These are phyloP conservation scores for Euplexia lucipara DNA, from an alignment of 2,888 invertebrate genomes.

Conservation along the genomic window DNA sequence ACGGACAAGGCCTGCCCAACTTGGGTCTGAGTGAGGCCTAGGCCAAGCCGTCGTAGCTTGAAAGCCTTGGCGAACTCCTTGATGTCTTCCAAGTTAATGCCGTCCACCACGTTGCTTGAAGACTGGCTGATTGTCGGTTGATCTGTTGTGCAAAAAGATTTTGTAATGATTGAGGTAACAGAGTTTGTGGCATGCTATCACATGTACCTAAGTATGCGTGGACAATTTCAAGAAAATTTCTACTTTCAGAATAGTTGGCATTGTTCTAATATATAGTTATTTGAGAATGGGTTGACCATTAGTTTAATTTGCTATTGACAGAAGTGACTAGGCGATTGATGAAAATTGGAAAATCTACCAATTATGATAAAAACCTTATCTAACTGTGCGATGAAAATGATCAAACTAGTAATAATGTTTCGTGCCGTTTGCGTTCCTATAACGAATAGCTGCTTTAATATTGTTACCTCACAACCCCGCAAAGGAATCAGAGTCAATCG, in stretches of 20 bases:
- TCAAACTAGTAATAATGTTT: neutral
- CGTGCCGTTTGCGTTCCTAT: neutral
- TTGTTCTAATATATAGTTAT: no score
- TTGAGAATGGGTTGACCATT: no score
- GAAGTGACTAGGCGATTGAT: no score
- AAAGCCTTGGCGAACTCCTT: constrained; percentile 99
- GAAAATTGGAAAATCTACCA: no score
- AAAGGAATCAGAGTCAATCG: constrained; percentile 50
- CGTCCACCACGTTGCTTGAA: constrained; percentile 98
- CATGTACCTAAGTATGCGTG: neutral
- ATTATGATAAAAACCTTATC: no score
- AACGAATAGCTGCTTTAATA: constrained; percentile 23
- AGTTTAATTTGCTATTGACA: no score
- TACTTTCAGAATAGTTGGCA: neutral
- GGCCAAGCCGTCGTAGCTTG: constrained; percentile 97
- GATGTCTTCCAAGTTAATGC: constrained; percentile 99
- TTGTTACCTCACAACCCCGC: constrained; percentile 22
- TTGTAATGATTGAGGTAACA: constrained; percentile 19
- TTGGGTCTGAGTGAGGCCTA: constrained; percentile 99
- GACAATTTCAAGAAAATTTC: no score
- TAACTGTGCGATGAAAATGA: neutral
- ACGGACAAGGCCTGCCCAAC: constrained; percentile 99
- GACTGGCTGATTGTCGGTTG: constrained; percentile 98
- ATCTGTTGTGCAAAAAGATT: constrained; percentile 89
- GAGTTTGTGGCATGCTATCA: neutral